These are phyloP conservation scores for Diarsia brunnea DNA, from an alignment of 2,888 invertebrate genomes.

Conservation along the genomic window DNA sequence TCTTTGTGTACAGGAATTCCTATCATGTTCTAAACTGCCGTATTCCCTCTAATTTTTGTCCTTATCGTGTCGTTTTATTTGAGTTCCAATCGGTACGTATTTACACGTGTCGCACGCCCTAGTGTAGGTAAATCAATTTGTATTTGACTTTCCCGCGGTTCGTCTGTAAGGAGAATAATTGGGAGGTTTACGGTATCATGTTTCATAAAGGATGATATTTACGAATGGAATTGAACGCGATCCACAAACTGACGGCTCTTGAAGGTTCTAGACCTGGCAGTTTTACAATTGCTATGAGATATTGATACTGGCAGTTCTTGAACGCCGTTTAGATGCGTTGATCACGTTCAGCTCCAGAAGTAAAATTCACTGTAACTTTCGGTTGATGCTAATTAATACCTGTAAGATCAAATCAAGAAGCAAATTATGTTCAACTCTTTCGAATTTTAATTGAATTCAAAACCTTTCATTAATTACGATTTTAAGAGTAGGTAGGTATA, in stretches of 20 bases:
- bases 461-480: neutral
- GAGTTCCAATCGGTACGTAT: neutral
- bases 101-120: constrained; percentile 3
- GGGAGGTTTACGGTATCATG: neutral
- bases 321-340: neutral
- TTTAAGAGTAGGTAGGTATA: neutral
- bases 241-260: neutral
- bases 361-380: neutral
- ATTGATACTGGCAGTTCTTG: neutral
- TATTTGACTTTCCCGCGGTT: constrained; percentile 11
- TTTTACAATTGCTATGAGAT: neutral
- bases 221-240: neutral
- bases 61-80: constrained; percentile 20
- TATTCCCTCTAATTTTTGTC: constrained; percentile 6
- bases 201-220: neutral
- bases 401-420: constrained; percentile 4
- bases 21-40: neutral
- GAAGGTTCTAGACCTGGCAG: neutral
- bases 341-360: neutral
- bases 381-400: neutral
- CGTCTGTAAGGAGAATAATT: neutral
- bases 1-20: constrained; percentile 8
- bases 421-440: neutral
- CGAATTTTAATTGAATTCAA: neutral
- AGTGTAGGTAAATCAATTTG: neutral